A percentile compares a stretch with the other conserved stretches of the same genome.
Conservation (phyloP, 2,888 invertebrate genomes). For the Melanchra persicariae region DNA sequence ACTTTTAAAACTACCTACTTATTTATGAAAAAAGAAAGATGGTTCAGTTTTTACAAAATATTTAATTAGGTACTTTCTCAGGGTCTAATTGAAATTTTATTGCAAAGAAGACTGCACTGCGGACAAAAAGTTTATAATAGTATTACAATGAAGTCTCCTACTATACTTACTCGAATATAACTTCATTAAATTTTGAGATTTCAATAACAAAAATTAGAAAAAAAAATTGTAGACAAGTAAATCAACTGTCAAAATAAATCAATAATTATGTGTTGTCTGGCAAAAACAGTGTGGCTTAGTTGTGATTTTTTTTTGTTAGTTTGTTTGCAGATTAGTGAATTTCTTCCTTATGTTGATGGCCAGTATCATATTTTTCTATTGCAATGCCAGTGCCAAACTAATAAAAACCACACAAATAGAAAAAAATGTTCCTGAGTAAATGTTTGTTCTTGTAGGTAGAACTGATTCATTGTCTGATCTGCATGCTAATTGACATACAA, state of each 20-base stretch:
- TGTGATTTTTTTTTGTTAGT: too few relatives aligned
- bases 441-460: constrained; percentile 31
- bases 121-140: not conserved
- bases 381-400: not conserved
- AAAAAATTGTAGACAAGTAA: not conserved
- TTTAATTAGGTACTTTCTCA: not conserved
- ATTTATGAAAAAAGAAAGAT: not conserved
- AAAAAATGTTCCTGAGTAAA: constrained; percentile 4
- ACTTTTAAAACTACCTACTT: not conserved
- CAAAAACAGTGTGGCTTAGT: too few relatives aligned
- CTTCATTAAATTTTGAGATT: not conserved
- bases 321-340: too few relatives aligned
- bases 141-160: not conserved
- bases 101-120: too few relatives aligned
- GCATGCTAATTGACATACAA: constrained; percentile 65
- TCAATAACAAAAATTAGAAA: not conserved
- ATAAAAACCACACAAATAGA: not conserved
- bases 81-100: too few relatives aligned
- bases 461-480: constrained; percentile 48
- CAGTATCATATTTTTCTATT: too few relatives aligned
- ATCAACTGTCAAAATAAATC: not conserved
- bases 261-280: not conserved
- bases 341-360: too few relatives aligned
- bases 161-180: too few relatives aligned
- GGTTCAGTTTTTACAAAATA: not conserved